Evolutionary conservation across 2,113 vertebrate species (phyloP).

Genomic region (Gopherus evgoodei): DNA sequence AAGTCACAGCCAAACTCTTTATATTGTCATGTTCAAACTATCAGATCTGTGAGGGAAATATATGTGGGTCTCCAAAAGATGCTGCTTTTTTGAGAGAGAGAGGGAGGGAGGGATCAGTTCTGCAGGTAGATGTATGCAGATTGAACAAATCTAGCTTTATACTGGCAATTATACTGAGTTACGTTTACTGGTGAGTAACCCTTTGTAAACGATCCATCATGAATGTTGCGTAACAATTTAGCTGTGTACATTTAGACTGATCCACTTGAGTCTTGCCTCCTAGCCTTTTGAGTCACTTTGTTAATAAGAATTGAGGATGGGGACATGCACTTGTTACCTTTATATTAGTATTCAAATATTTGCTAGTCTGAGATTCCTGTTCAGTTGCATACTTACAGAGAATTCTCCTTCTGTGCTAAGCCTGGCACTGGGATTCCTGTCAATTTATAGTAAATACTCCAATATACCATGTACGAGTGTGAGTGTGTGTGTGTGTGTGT

Average conservation of each 20-base stretch:
- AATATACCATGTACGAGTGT: too few species aligned
- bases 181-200: background rate
- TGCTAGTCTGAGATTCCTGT: background rate
- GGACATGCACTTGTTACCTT: background rate
- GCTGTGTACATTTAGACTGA: background rate
- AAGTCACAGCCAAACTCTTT: background rate
- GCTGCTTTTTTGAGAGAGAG: background rate
- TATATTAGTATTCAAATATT: background rate
- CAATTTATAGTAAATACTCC: background rate
- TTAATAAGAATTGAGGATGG: background rate
- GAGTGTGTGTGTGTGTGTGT: background rate
- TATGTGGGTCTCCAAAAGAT: background rate
- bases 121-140: background rate
- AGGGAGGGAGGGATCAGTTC: background rate
- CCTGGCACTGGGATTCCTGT: background rate
- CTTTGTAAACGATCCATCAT: background rate
- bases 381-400: background rate
- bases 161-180: background rate
- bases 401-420: background rate
- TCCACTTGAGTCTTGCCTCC: background rate
- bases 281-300: background rate
- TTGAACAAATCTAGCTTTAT: background rate
- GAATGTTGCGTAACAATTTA: background rate
- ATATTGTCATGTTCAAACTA: background rate
- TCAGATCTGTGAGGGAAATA: background rate